phyloP scores from a whole-genome alignment of 2,797 vertebrate genomes.

The Myotis vivesi region DNA sequence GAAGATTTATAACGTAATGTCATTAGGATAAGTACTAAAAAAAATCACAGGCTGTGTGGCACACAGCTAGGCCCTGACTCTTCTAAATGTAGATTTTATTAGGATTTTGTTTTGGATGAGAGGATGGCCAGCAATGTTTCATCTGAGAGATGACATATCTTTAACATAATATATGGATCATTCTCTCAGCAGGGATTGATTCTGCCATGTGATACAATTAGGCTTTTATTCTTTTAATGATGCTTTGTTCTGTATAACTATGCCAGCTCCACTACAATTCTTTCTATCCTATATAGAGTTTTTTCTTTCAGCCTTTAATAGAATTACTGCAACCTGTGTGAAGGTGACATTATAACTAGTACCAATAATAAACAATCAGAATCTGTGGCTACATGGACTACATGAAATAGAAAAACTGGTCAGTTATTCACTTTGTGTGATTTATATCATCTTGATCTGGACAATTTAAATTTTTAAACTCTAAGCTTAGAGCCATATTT shows the following conservation, averaged over 20 bases:
- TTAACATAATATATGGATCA: not conserved
- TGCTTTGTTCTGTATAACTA: not conserved
- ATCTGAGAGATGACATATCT: not conserved
- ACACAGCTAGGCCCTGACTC: accelerated
- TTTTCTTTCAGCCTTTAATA: not conserved
- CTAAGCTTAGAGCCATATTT: not conserved
- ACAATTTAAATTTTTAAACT: not conserved
- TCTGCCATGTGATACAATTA: not conserved
- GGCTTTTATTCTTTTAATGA: not conserved
- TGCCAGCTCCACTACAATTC: not conserved
- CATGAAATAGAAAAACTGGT: not conserved
- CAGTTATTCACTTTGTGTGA: not conserved
- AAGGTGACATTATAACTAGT: slow-evolving; percentile 22
- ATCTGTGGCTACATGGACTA: not conserved
- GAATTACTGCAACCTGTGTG: not conserved
- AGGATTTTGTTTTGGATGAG: slow-evolving; percentile 1
- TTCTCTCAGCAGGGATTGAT: not conserved
- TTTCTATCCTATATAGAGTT: not conserved
- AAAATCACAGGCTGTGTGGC: not conserved
- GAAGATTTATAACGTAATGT: not conserved
- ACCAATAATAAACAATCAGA: not conserved
- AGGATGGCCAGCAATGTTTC: not conserved
- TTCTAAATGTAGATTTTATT: not conserved
- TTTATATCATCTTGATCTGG: not conserved
- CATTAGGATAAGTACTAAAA: not conserved